A percentile compares a stretch with the other conserved stretches of the same genome.
These are phyloP conservation scores for Zaprionus ornatus DNA, from an alignment of 1,140 invertebrate genomes.

Conservation along the genomic window DNA sequence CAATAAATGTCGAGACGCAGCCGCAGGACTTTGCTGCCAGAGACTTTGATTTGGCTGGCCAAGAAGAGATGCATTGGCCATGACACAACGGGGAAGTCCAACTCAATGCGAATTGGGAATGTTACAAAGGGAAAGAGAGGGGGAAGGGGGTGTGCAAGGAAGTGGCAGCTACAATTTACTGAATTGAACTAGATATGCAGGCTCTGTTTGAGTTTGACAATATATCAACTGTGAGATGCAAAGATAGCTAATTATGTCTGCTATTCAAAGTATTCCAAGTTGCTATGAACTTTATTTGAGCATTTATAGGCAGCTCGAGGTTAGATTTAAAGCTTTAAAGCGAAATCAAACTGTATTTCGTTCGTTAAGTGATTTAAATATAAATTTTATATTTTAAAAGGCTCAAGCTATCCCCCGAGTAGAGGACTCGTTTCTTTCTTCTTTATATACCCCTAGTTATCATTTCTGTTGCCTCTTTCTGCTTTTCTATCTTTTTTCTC, in stretches of 20 bases:
- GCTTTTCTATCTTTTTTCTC: background rate
- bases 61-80: slow-evolving; percentile 2
- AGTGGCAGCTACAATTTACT: background rate
- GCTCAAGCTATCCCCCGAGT: too few species aligned
- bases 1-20: slow-evolving; percentile 32
- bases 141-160: background rate
- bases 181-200: slow-evolving; percentile 1
- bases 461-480: too few species aligned
- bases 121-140: background rate
- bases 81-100: background rate
- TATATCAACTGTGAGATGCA: background rate
- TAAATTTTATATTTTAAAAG: too few species aligned
- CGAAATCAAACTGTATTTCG: too few species aligned
- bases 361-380: too few species aligned
- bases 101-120: background rate
- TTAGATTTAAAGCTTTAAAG: too few species aligned
- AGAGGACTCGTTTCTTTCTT: too few species aligned
- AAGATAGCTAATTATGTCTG: background rate
- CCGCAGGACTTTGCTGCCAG: slow-evolving; percentile 4
- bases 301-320: too few species aligned
- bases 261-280: background rate
- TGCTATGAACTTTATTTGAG: background rate
- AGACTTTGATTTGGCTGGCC: slow-evolving; percentile 13
- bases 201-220: background rate
- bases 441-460: too few species aligned